Percentiles rank a stretch among this genome's conserved stretches.
These are phyloP conservation scores for Heliconius erato DNA, from an alignment of 2,888 invertebrate species.

Conservation along the genomic window DNA sequence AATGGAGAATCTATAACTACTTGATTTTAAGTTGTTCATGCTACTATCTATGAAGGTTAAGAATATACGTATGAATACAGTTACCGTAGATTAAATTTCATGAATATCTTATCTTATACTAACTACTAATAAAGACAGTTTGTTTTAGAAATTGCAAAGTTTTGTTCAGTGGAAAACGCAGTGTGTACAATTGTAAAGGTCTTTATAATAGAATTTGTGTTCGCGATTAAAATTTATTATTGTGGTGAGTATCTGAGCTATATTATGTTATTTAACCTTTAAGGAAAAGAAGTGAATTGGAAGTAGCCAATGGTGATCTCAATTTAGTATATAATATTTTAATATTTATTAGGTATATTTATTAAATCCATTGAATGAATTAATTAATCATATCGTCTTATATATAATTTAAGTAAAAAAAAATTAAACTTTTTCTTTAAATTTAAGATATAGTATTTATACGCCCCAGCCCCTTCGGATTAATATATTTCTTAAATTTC, in stretches of 20 bases:
- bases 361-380: too few relatives aligned
- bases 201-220: neutral
- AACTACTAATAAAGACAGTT: conserved; percentile 25
- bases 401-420: too few relatives aligned
- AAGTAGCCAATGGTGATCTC: too few relatives aligned
- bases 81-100: conserved; percentile 35
- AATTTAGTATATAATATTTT: too few relatives aligned
- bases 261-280: neutral
- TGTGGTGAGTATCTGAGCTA: neutral
- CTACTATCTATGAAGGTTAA: conserved; percentile 36
- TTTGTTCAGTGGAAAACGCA: conserved; percentile 22
- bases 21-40: conserved; percentile 30
- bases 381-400: too few relatives aligned
- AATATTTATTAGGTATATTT: too few relatives aligned
- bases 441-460: too few relatives aligned
- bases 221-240: neutral
- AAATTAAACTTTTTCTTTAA: too few relatives aligned
- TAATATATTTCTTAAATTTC: too few relatives aligned
- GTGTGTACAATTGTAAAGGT: neutral
- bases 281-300: neutral
- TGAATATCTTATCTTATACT: conserved; percentile 44
- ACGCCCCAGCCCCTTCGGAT: too few relatives aligned
- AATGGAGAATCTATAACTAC: conserved; percentile 16
- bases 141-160: conserved; percentile 20
- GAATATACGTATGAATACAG: conserved; percentile 32